Evolutionary conservation across 2,797 vertebrate genomes (phyloP).

Genomic region (Dermochelys coriacea): DNA sequence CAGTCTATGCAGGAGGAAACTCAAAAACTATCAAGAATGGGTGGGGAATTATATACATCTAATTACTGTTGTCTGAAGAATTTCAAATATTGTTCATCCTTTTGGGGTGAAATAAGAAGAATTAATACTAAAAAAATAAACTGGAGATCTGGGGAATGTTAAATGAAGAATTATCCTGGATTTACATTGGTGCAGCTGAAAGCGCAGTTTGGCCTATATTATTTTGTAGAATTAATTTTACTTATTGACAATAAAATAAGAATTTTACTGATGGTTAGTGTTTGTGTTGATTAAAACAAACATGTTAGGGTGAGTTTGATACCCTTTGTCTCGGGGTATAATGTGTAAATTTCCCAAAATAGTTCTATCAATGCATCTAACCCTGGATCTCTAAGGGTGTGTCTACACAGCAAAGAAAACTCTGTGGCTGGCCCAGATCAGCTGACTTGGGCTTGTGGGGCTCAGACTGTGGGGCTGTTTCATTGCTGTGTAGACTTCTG

Average conservation of each 20-base stretch:
- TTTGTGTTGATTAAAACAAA: conserved; percentile 10
- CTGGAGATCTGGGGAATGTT: neutral
- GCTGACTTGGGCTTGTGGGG: too few species aligned
- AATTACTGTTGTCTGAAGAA: neutral
- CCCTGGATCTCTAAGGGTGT: neutral
- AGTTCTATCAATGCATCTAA: neutral
- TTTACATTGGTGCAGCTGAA: neutral
- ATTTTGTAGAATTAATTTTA: conserved; percentile 47
- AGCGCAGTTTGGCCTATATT: neutral
- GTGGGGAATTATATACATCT: neutral
- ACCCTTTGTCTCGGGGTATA: neutral
- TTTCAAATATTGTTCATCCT: neutral
- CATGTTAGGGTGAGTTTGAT: neutral
- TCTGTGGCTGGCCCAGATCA: too few species aligned
- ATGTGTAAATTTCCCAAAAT: neutral
- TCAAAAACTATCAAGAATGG: neutral
- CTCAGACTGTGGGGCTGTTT: neutral
- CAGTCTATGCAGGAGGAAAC: neutral
- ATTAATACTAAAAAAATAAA: neutral
- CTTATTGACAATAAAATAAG: conserved; percentile 4
- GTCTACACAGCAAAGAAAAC: neutral
- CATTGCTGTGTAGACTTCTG: neutral
- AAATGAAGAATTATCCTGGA: neutral
- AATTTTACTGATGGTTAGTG: conserved; percentile 26
- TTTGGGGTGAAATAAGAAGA: too few species aligned